Evolutionary conservation across 2,888 invertebrate species (phyloP).

Genomic region (Dolichomitus sp.): DNA sequence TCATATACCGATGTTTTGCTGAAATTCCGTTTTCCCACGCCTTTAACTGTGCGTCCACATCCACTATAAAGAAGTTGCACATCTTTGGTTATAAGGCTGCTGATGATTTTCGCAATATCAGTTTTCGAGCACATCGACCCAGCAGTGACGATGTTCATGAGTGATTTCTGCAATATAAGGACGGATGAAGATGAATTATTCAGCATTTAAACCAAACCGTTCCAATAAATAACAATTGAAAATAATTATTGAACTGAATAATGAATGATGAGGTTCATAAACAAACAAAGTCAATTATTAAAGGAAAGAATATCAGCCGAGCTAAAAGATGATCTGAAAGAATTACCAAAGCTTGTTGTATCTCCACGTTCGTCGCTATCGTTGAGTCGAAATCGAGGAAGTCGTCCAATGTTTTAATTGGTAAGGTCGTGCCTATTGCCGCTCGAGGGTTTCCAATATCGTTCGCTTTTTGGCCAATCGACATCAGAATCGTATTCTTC

Average conservation of each 20-base stretch:
- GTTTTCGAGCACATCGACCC: constrained; percentile 1
- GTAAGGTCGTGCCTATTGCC: not conserved
- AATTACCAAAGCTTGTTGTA: not conserved
- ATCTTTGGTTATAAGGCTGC: not conserved
- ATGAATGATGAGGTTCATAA: constrained; percentile 1
- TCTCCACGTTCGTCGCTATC: constrained; percentile 1
- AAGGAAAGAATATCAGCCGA: not conserved
- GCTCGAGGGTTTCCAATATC: not conserved
- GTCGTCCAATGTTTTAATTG: not conserved
- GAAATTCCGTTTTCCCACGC: not conserved
- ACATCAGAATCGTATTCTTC: constrained; percentile 6
- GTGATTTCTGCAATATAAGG: not conserved
- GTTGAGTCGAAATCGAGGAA: not conserved
- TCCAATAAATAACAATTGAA: not conserved
- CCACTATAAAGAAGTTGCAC: constrained; percentile 1
- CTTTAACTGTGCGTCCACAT: not conserved
- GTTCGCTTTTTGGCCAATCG: not conserved
- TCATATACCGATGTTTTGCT: not conserved
- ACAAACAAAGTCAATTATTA: not conserved
- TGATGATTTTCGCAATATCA: not conserved
- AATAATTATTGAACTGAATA: constrained; percentile 1
- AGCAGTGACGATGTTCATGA: constrained; percentile 1
- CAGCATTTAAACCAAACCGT: not conserved
- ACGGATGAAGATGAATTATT: not conserved
- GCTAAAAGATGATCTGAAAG: constrained; percentile 1